phyloP scores from a whole-genome alignment of 2,113 vertebrate genomes.

The Pholis gunnellus region DNA sequence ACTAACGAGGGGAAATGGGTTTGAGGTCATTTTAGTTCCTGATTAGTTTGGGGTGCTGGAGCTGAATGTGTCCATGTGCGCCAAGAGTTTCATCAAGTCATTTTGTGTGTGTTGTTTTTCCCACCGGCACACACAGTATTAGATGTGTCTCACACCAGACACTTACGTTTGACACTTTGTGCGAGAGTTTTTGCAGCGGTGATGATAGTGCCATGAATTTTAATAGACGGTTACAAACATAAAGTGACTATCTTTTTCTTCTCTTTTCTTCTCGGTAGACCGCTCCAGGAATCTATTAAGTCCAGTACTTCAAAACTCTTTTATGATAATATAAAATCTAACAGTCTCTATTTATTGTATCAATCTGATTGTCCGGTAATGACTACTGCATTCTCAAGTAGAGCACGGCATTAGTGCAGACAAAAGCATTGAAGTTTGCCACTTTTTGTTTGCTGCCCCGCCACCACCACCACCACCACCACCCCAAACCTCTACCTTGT shows the following conservation, averaged over 20 bases:
- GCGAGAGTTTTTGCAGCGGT: neutral
- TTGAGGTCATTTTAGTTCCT: slow-evolving; percentile 16
- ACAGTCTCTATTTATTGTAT: neutral
- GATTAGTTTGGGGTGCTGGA: slow-evolving; percentile 30
- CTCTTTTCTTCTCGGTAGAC: neutral
- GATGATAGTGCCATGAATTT: neutral
- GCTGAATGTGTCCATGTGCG: slow-evolving; percentile 10
- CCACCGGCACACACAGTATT: neutral
- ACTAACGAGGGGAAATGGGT: slow-evolving; percentile 17
- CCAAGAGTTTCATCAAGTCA: slow-evolving; percentile 11
- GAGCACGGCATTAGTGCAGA: neutral
- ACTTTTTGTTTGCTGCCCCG: neutral
- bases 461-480: neutral
- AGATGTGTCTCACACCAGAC: slow-evolving; percentile 16
- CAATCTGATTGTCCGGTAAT: neutral
- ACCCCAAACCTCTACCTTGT: neutral
- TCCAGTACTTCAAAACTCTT: neutral
- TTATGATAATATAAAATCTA: neutral
- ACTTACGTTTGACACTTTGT: neutral
- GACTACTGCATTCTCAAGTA: neutral
- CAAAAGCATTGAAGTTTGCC: neutral
- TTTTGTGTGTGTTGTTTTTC: slow-evolving; percentile 2
- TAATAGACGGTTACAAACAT: slow-evolving; percentile 14
- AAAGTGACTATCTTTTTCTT: neutral
- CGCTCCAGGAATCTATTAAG: neutral